Evolutionary conservation across 2,888 invertebrate genomes (phyloP).

Genomic region (Diloba caeruleocephala): DNA sequence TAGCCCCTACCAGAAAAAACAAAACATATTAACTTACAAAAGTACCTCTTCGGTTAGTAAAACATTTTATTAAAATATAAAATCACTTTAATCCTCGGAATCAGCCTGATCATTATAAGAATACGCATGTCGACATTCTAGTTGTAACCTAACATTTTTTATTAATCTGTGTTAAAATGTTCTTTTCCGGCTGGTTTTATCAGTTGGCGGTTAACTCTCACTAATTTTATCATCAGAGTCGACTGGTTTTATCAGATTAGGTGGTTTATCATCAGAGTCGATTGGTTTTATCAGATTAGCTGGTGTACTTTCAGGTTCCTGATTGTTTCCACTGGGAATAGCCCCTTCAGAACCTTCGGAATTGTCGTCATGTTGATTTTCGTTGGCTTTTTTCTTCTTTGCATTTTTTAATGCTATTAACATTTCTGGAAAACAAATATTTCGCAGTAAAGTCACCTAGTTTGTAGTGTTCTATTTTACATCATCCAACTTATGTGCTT

Average conservation of each 20-base stretch:
- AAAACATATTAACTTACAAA: too few relatives aligned
- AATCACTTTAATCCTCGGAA: too few relatives aligned
- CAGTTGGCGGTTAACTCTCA: background rate
- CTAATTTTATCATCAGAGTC: background rate
- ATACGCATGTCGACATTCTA: too few relatives aligned
- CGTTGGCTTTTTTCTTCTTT: conserved; percentile 73
- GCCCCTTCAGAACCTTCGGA: conserved; percentile 8
- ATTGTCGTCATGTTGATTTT: conserved; percentile 26
- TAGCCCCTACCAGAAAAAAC: too few relatives aligned
- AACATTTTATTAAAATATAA: too few relatives aligned
- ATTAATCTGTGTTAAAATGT: too few relatives aligned
- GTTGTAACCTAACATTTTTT: too few relatives aligned
- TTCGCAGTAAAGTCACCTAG: background rate
- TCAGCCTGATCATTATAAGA: too few relatives aligned
- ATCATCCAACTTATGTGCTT: too few relatives aligned
- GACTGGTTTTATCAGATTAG: too few relatives aligned
- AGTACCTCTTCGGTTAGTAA: too few relatives aligned
- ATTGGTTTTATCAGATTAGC: background rate
- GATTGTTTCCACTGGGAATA: background rate
- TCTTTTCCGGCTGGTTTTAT: background rate
- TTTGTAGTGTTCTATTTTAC: too few relatives aligned
- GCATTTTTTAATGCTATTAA: conserved; percentile 74
- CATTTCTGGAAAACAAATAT: conserved; percentile 70
- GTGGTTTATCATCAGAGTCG: background rate
- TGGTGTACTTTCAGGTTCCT: conserved; percentile 5